Percentiles rank a stretch among this genome's conserved stretches.
These are phyloP conservation scores for Eurystomus gularis DNA, from an alignment of 2,113 vertebrate species.

Conservation along the genomic window DNA sequence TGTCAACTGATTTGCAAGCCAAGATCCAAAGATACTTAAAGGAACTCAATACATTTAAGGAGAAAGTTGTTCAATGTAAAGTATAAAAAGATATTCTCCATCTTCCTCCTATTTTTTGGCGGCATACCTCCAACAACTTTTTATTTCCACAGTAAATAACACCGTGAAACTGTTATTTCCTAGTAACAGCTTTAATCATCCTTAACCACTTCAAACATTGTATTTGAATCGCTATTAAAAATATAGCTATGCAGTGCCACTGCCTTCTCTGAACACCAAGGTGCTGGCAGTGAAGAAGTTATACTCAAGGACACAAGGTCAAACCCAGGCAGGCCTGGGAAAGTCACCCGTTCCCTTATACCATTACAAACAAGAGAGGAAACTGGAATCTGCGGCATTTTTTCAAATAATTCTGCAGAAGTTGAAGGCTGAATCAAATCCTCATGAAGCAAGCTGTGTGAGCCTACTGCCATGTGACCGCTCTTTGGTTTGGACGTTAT, in stretches of 20 bases:
- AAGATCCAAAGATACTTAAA: not conserved
- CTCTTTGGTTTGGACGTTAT: not conserved
- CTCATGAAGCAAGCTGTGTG: rapidly evolving
- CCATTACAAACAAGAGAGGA: not conserved
- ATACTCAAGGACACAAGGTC: conserved; percentile 36
- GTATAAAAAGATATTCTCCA: not conserved
- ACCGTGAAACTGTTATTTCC: not conserved
- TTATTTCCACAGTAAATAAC: not conserved
- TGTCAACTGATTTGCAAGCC: not conserved
- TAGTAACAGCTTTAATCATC: not conserved
- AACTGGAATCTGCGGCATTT: not conserved
- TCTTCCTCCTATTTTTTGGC: not conserved
- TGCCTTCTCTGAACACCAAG: not conserved
- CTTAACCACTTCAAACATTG: not conserved
- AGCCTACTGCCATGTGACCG: rapidly evolving
- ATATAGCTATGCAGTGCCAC: rapidly evolving
- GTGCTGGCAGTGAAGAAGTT: not conserved
- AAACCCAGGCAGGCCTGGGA: not conserved
- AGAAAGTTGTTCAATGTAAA: rapidly evolving
- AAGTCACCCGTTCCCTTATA: not conserved
- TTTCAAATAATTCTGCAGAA: not conserved
- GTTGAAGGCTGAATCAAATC: not conserved
- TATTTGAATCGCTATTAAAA: not conserved
- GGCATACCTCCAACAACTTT: not conserved
- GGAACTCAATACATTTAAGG: rapidly evolving